phyloP scores from a whole-genome alignment of 2,797 vertebrate genomes.

The Crax fasciolata region DNA sequence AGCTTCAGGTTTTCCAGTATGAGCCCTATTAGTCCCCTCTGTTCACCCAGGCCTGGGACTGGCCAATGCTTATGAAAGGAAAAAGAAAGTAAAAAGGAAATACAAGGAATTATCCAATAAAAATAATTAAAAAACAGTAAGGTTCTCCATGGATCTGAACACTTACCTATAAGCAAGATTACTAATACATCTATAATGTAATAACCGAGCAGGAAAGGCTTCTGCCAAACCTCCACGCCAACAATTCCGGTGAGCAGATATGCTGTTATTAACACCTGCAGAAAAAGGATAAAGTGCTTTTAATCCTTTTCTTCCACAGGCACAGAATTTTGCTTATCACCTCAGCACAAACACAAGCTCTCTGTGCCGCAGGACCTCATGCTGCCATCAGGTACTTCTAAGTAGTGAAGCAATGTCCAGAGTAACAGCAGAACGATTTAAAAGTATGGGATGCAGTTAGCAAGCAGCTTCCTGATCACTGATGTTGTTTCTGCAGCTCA shows the following conservation, averaged over 20 bases:
- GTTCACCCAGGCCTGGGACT: neutral
- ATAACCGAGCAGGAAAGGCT: conserved; percentile 75
- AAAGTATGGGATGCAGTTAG: accelerated
- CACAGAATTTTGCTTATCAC: neutral
- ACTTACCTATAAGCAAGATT: conserved; percentile 79
- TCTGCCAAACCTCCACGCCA: conserved; percentile 80
- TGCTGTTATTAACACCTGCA: conserved; percentile 71
- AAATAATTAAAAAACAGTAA: neutral
- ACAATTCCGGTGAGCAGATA: conserved; percentile 72
- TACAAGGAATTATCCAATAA: neutral
- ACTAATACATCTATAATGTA: conserved; percentile 76
- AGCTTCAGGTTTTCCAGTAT: neutral
- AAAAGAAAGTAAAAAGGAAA: neutral
- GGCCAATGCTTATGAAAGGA: neutral
- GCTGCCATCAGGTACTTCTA: neutral
- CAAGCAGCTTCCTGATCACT: neutral
- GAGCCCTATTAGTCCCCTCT: neutral
- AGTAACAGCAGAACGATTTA: neutral
- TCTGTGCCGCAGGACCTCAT: neutral
- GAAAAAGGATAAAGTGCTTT: neutral
- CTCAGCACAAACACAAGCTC: neutral
- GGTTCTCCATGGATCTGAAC: neutral
- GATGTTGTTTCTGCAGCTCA: neutral
- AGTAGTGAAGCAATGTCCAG: neutral
- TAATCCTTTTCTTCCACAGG: neutral